Evolutionary conservation across 92 coral and sea anemone species (phyloP).

Genomic region (Epizoanthus ramosus): DNA sequence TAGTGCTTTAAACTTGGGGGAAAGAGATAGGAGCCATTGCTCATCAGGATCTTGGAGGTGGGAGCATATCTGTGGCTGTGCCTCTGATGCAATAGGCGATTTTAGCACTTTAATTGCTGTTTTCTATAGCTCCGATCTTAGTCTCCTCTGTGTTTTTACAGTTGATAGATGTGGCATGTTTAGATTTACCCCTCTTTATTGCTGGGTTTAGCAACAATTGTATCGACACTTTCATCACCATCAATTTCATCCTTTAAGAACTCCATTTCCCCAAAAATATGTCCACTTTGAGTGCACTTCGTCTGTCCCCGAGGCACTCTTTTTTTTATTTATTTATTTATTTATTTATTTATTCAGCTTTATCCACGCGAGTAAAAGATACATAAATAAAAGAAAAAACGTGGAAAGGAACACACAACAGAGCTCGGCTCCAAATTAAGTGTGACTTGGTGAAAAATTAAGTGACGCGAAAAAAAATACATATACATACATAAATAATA

Average conservation of each 20-base stretch:
- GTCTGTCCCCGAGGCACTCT: background rate
- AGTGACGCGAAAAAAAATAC: too few relatives aligned
- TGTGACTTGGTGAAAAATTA: too few relatives aligned
- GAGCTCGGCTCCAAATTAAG: too few relatives aligned
- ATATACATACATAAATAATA: too few relatives aligned
- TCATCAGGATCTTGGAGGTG: background rate
- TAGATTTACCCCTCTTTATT: background rate
- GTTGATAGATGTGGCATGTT: background rate
- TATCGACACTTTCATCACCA: background rate
- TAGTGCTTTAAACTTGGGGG: background rate
- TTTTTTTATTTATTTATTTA: too few relatives aligned
- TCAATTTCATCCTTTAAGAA: conserved; percentile 3
- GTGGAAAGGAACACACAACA: too few relatives aligned
- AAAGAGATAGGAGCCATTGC: background rate
- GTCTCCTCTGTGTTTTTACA: background rate
- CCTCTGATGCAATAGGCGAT: background rate
- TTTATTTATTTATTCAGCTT: too few relatives aligned
- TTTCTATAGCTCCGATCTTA: background rate
- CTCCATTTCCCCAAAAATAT: background rate
- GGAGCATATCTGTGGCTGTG: background rate
- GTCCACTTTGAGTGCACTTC: conserved; percentile 5
- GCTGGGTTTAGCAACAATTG: background rate
- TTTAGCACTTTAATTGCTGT: background rate
- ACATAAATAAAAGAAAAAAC: too few relatives aligned
- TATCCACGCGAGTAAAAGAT: too few relatives aligned